Evolutionary conservation across 2,113 vertebrate genomes (phyloP).

Genomic region (Python bivittatus): DNA sequence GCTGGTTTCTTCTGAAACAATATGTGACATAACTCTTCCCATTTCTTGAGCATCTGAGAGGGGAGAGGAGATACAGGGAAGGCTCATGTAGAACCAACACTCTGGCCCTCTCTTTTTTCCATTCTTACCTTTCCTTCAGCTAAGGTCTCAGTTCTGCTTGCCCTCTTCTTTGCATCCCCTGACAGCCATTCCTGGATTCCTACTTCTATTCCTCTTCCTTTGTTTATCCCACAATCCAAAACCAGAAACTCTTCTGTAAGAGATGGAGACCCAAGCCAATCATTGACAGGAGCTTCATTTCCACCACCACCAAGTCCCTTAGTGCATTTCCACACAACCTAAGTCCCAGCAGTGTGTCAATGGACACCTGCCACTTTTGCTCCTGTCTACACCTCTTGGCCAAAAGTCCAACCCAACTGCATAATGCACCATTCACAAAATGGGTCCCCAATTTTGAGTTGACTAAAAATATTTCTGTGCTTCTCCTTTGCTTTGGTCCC

Average conservation of each 20-base stretch:
- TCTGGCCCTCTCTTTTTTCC: not conserved
- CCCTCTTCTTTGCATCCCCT: not conserved
- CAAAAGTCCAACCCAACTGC: not conserved
- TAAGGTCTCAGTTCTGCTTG: no score
- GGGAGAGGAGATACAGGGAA: not conserved
- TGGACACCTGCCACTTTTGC: not conserved
- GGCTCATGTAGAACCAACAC: not conserved
- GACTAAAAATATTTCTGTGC: not conserved
- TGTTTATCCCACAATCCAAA: not conserved
- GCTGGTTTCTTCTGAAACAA: not conserved
- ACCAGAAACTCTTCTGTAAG: not conserved
- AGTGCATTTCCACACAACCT: not conserved
- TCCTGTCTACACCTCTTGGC: not conserved
- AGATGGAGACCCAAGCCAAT: not conserved
- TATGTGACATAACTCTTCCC: not conserved
- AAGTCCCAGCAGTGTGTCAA: not conserved
- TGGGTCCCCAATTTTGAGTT: not conserved
- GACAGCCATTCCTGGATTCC: not conserved
- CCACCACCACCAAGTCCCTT: not conserved
- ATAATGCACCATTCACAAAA: not conserved
- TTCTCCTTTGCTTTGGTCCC: constrained; percentile 9
- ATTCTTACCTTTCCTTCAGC: no score
- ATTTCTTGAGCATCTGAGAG: not conserved
- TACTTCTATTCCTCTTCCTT: not conserved
- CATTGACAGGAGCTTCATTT: not conserved